These are phyloP conservation scores for Anomalospiza imberbis DNA, from an alignment of 2,797 vertebrate species.

Conservation along the genomic window DNA sequence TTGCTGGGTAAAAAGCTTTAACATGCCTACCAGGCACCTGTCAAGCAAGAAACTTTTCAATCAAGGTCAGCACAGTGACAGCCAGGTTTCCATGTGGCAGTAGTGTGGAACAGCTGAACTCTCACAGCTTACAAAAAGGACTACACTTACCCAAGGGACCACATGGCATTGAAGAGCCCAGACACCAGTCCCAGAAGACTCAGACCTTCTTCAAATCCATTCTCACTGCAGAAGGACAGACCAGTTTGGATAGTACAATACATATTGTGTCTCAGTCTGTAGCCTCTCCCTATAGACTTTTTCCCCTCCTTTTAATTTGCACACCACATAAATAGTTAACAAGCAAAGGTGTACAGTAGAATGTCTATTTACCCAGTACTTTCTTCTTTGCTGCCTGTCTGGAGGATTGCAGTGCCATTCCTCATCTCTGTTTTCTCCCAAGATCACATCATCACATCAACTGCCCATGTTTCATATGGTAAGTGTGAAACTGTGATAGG, in stretches of 20 bases:
- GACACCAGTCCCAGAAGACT: slow-evolving; percentile 92
- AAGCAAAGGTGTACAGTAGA: neutral
- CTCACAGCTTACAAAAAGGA: neutral
- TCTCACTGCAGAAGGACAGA: slow-evolving; percentile 77
- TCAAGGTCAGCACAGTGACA: neutral
- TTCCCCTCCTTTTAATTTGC: neutral
- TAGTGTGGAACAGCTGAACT: neutral
- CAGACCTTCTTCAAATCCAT: slow-evolving; percentile 89
- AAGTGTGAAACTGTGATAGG: neutral
- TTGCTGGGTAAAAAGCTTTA: neutral
- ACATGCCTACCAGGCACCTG: neutral
- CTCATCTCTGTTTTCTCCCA: neutral
- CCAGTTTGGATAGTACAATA: neutral
- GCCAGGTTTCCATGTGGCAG: neutral
- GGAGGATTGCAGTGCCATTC: neutral
- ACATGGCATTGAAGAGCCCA: slow-evolving; percentile 86
- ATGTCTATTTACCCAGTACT: neutral
- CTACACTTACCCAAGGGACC: slow-evolving; percentile 86
- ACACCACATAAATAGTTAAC: neutral
- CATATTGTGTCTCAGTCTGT: neutral
- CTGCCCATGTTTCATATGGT: neutral
- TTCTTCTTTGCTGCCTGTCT: neutral
- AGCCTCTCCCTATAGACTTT: neutral
- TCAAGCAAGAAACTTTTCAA: neutral
- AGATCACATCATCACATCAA: neutral